Evolutionary conservation across 2,113 vertebrate genomes (phyloP).

Genomic region (Melanocharis versteri): DNA sequence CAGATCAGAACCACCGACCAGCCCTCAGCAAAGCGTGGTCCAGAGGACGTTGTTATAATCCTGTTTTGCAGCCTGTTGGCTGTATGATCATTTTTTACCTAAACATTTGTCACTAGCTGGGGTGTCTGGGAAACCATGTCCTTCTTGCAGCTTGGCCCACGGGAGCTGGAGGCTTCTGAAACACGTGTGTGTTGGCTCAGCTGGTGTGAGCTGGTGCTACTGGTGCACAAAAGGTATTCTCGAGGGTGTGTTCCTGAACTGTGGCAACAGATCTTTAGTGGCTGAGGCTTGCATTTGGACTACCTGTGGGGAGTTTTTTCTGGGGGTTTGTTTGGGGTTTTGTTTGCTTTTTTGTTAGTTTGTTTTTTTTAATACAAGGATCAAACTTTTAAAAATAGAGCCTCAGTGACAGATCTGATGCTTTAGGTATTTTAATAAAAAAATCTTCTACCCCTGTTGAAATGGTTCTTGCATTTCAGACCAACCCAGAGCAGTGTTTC

Average conservation of each 20-base stretch:
- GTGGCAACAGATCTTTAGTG: neutral
- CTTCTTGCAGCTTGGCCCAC: neutral
- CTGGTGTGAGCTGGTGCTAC: neutral
- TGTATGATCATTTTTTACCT: neutral
- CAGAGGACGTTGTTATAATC: neutral
- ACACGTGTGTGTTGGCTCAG: neutral
- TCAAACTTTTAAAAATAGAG: neutral
- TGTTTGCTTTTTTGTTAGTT: neutral
- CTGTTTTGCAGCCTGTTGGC: neutral
- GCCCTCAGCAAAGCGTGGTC: neutral
- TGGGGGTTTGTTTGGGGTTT: neutral
- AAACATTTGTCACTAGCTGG: neutral
- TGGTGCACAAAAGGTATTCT: neutral
- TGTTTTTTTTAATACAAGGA: neutral
- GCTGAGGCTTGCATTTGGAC: neutral
- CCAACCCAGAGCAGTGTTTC: neutral
- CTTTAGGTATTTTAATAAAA: neutral
- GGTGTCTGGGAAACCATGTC: neutral
- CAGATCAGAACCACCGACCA: neutral
- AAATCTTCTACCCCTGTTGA: neutral
- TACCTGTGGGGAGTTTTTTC: neutral
- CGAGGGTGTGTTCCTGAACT: neutral
- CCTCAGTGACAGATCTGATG: neutral
- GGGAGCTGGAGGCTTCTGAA: neutral
- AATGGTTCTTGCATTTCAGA: neutral